A percentile compares a stretch with the other conserved stretches of the same genome.
Conservation (phyloP, 2,113 vertebrate species). For the Menidia beryllina region DNA sequence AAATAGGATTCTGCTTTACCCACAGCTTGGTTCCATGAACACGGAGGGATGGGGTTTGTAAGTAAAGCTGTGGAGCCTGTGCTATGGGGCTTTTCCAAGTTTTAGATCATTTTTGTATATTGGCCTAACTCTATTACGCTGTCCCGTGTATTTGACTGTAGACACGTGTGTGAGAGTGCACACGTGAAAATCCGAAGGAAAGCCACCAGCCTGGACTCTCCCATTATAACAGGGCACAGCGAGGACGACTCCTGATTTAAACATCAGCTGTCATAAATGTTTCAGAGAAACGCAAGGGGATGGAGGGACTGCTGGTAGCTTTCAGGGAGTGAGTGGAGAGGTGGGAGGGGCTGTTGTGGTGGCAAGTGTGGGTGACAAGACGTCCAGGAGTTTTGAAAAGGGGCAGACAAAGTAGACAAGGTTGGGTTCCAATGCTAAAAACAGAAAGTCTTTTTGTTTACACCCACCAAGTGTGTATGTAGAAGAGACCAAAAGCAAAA, state of each 20-base stretch:
- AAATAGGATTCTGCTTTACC: constrained; percentile 29
- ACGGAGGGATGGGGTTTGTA: constrained; percentile 26
- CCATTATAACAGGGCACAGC: constrained; percentile 55
- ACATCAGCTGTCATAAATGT: constrained; percentile 80
- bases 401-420: not conserved
- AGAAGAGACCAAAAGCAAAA: too few species aligned
- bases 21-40: constrained; percentile 7
- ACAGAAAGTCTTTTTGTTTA: not conserved
- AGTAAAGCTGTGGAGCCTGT: constrained; percentile 18
- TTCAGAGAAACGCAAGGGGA: constrained; percentile 66
- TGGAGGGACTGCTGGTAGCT: constrained; percentile 45
- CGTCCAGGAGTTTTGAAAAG: not conserved
- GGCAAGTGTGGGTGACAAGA: constrained; percentile 16
- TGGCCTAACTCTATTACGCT: not conserved
- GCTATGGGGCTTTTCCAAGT: constrained; percentile 2
- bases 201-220: constrained; percentile 29
- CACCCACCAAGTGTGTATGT: too few species aligned
- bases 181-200: constrained; percentile 19
- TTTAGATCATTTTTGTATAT: not conserved
- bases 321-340: constrained; percentile 14
- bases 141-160: not conserved
- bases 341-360: constrained; percentile 12
- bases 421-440: not conserved
- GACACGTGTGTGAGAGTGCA: constrained; percentile 8
- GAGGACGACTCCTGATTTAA: constrained; percentile 76